Evolutionary conservation across 2,113 vertebrate species (phyloP).

Genomic region (Podarcis muralis): DNA sequence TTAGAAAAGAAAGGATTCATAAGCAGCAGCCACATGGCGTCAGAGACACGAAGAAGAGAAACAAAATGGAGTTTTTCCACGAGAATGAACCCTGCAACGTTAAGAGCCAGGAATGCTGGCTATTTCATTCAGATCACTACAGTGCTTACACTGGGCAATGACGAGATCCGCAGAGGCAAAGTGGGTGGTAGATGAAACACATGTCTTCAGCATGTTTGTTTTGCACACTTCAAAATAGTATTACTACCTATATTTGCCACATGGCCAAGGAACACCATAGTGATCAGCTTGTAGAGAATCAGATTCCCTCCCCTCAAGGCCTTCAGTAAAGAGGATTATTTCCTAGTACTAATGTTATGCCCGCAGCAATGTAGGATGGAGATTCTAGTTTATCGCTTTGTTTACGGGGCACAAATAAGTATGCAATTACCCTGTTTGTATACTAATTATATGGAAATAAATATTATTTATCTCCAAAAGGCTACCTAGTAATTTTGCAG

Average conservation of each 20-base stretch:
- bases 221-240: conserved; percentile 45
- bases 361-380: conserved; percentile 38
- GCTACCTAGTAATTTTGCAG: conserved; percentile 56
- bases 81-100: background rate
- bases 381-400: conserved; percentile 53
- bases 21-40: background rate
- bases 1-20: conserved; percentile 1
- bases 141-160: conserved; percentile 39
- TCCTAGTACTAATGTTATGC: conserved; percentile 52
- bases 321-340: conserved; percentile 53
- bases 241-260: conserved; percentile 45
- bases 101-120: background rate
- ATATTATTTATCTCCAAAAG: background rate
- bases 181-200: conserved; percentile 50
- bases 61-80: background rate
- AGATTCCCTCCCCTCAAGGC: conserved; percentile 11
- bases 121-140: background rate
- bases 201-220: conserved; percentile 51
- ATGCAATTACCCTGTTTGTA: conserved; percentile 55
- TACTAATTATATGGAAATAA: conserved; percentile 55
- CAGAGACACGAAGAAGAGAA: background rate
- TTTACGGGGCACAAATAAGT: conserved; percentile 57
- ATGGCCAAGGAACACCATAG: conserved; percentile 39
- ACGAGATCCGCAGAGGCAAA: conserved; percentile 10
- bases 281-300: conserved; percentile 24